Percentiles rank a stretch among this genome's conserved stretches.
These are phyloP conservation scores for Colaptes auratus DNA, from an alignment of 2,113 vertebrate species.

Conservation along the genomic window DNA sequence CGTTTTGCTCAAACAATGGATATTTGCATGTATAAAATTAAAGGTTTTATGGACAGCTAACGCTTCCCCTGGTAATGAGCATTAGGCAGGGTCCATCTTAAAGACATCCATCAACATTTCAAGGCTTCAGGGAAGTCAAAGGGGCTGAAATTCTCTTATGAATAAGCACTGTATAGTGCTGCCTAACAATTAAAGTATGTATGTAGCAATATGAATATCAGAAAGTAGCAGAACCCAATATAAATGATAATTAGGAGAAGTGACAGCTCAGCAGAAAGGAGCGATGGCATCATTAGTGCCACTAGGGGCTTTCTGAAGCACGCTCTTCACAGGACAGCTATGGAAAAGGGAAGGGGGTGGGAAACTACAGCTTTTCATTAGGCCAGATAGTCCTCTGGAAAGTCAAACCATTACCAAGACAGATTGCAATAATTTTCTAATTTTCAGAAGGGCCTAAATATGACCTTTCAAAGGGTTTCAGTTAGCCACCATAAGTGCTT, in stretches of 20 bases:
- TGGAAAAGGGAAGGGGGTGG: not conserved
- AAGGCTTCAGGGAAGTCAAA: not conserved
- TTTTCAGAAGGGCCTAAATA: not conserved
- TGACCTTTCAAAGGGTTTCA: not conserved
- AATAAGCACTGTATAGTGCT: not conserved
- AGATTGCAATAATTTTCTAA: not conserved
- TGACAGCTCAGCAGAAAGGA: constrained; percentile 69
- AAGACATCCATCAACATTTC: constrained; percentile 47
- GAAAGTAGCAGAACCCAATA: constrained; percentile 59
- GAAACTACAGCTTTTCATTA: constrained; percentile 12
- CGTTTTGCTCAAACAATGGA: constrained; percentile 36
- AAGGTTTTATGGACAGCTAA: constrained; percentile 30
- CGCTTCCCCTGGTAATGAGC: constrained; percentile 16
- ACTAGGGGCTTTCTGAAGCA: constrained; percentile 42
- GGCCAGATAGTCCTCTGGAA: not conserved
- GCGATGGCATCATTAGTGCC: constrained; percentile 62
- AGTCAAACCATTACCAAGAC: not conserved
- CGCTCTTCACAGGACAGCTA: not conserved
- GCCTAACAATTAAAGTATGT: constrained; percentile 58
- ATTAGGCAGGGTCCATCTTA: not conserved
- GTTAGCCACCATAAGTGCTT: not conserved
- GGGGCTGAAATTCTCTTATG: constrained; percentile 34
- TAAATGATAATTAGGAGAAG: constrained; percentile 70
- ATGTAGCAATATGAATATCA: constrained; percentile 46
- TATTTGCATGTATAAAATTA: constrained; percentile 13